Base-by-base conservation (phyloP, 1,140 invertebrate genomes). In the Heliothis virescens region DNA sequence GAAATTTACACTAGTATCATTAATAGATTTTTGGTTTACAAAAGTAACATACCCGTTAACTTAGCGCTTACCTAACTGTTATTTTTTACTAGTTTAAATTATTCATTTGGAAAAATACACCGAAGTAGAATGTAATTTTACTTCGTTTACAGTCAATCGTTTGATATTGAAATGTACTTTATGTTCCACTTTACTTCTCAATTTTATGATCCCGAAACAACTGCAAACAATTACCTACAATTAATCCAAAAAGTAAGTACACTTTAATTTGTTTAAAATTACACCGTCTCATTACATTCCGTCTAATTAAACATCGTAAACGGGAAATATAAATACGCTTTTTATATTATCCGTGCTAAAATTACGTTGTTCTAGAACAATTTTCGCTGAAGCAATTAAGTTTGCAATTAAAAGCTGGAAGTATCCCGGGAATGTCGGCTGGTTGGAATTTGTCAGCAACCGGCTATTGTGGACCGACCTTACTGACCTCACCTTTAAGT, bases 331-430 rank as follows among this genome's bases (percentile, higher is more conserved):
- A 65, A 77, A 77, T 65, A 77, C 50, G 12, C 60, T 55, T 77
- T 78, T 69, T 69, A 69, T 77, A 52, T 16, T 65, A 41, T 77
- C 26, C 62, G 21, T 69, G 26, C 18, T 26, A 55, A 60, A 79
- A 71, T 71, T 69, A 69, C 63, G 50, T 69, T 79, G 62, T 77
- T 77, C 55, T 63, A 75, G 34, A 74, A 72, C 76, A 76, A 81
- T 79, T 81, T 77, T 81, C 77, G 77, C 81, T 76, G 69, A 81
- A 79, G 73, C 80, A 82, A 84, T 84, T 82, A 82, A 71, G 78
- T 75, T 79, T 63, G 48, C 79, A 85, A 83, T 83, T 85, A 85
- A 85, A 81, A 79, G 72, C 77, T 41, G 63, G 21, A 29, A 78
- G 83, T 78, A 85, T 85, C 60, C 74, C n/a, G 21, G 65, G 67